Percentiles rank a stretch among this genome's conserved stretches.
Conservation (phyloP, 2,797 vertebrate genomes). For the Yasuhikotakia modesta region DNA sequence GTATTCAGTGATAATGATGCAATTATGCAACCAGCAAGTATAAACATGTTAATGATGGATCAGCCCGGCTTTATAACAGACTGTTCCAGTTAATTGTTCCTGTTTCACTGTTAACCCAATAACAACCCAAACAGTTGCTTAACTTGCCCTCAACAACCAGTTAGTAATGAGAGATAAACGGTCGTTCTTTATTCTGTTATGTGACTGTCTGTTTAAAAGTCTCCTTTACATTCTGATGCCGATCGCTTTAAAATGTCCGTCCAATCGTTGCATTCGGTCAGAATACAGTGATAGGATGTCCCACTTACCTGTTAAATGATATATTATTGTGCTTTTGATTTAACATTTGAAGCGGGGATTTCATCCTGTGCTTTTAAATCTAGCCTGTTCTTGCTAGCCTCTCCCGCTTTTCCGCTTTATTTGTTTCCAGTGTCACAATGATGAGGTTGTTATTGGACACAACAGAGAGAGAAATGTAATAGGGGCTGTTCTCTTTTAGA, state of each 20-base stretch:
- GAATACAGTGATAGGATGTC: no score
- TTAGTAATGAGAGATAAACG: neutral
- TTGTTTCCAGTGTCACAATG: neutral
- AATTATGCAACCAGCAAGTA: constrained; percentile 43
- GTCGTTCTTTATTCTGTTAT: no score
- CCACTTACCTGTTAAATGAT: neutral
- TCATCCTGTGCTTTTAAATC: no score
- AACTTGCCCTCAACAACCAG: neutral
- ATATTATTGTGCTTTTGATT: neutral
- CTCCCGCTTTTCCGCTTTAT: neutral
- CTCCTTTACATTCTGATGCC: no score
- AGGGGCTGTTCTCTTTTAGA: constrained; percentile 16
- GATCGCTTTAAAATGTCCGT: no score
- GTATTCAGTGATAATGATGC: constrained; percentile 24
- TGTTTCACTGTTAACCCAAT: constrained; percentile 5
- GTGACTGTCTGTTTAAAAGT: no score
- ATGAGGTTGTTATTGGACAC: neutral
- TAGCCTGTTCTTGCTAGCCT: no score
- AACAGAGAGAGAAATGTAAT: neutral
- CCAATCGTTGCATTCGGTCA: no score
- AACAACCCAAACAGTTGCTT: constrained; percentile 19
- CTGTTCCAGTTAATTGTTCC: constrained; percentile 26
- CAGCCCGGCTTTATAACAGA: constrained; percentile 35
- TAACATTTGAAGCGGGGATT: no score
- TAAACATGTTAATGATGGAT: constrained; percentile 49